Evolutionary conservation across 2,888 invertebrate species (phyloP).

Genomic region (Ferrisia virgata): DNA sequence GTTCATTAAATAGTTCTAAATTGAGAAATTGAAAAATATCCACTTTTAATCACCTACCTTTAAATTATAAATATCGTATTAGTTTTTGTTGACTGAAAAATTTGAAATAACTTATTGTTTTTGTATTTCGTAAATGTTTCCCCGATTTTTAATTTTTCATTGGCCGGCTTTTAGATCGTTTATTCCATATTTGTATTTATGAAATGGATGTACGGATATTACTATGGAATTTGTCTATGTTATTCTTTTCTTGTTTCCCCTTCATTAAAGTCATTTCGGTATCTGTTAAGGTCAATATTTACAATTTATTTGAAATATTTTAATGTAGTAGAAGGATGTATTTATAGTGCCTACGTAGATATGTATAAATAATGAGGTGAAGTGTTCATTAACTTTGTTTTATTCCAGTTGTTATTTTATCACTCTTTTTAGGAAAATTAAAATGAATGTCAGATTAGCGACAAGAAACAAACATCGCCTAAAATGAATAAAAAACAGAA

Average conservation of each 20-base stretch:
- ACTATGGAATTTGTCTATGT: neutral
- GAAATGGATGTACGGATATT: constrained; percentile 11
- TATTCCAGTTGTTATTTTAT: neutral
- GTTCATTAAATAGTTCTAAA: neutral
- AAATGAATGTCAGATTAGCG: too few species aligned
- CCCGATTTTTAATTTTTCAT: neutral
- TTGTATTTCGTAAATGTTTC: neutral
- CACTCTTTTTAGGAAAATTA: neutral
- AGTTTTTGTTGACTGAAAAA: neutral
- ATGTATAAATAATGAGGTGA: constrained; percentile 26
- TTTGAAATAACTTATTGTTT: neutral
- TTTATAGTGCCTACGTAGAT: neutral
- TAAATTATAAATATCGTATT: neutral
- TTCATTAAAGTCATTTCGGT: constrained; percentile 18
- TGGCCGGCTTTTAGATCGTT: neutral
- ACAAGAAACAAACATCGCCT: too few species aligned
- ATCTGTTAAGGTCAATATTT: constrained; percentile 4
- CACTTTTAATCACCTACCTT: neutral
- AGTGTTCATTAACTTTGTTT: constrained; percentile 6
- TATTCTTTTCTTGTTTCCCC: neutral
- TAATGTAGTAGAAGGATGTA: neutral
- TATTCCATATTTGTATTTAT: neutral
- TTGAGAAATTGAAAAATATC: neutral
- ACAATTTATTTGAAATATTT: constrained; percentile 8
- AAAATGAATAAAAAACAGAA: too few species aligned